A percentile compares a stretch with the other conserved stretches of the same genome.
phyloP scores from a whole-genome alignment of 1,140 invertebrate genomes.

The Drosophila busckii region DNA sequence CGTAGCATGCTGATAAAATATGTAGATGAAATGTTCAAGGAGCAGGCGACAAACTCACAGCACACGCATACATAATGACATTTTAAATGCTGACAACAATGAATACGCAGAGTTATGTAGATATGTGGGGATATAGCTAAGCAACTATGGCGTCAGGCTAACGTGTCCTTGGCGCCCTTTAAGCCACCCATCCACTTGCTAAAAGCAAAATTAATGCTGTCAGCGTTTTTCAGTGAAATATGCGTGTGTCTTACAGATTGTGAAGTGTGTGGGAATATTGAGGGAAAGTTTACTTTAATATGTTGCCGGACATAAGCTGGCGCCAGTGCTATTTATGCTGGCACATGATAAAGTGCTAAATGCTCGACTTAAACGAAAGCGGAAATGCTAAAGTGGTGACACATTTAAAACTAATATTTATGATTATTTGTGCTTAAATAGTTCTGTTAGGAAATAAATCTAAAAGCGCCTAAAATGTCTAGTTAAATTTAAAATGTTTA shows the following conservation, averaged over 20 bases:
- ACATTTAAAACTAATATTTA: too few relatives aligned
- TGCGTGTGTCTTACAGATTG: constrained; percentile 8
- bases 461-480: too few relatives aligned
- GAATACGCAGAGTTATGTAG: background rate
- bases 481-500: too few relatives aligned
- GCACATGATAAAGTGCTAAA: constrained; percentile 37
- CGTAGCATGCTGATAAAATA: constrained; percentile 68
- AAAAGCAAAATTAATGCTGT: constrained; percentile 51
- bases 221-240: constrained; percentile 42
- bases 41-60: constrained; percentile 19
- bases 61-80: constrained; percentile 65
- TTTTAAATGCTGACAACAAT: constrained; percentile 54
- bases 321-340: constrained; percentile 55
- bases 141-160: constrained; percentile 7
- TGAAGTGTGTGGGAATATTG: background rate
- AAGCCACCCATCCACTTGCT: constrained; percentile 16
- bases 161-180: constrained; percentile 49
- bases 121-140: background rate
- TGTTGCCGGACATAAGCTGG: constrained; percentile 29
- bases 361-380: constrained; percentile 13
- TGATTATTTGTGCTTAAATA: too few relatives aligned
- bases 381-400: background rate
- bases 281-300: background rate
- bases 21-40: constrained; percentile 34
- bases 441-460: too few relatives aligned